Evolutionary conservation across 2,113 vertebrate species (phyloP).

Genomic region (Phoenicopterus ruber): DNA sequence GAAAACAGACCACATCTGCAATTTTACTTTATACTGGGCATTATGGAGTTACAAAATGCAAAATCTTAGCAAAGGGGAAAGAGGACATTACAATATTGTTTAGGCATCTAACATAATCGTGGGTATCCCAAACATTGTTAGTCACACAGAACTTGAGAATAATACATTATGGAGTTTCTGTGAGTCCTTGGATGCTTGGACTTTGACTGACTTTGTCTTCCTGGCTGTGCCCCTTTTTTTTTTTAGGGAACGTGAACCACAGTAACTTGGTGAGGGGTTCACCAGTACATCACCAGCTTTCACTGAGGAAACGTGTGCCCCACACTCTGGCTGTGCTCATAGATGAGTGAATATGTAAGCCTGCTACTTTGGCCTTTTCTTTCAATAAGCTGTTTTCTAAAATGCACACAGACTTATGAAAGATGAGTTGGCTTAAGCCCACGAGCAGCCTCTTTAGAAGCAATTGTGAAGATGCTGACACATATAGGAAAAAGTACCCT

Average conservation of each 20-base stretch:
- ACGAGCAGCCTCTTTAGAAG: background rate
- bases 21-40: background rate
- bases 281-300: background rate
- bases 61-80: background rate
- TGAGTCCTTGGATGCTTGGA: background rate
- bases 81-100: background rate
- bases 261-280: background rate
- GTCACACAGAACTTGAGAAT: background rate
- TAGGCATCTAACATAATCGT: background rate
- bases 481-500: background rate
- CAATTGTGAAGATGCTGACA: background rate
- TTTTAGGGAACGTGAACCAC: background rate
- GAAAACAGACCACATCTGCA: background rate
- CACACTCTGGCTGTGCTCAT: fast-evolving
- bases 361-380: background rate
- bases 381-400: background rate
- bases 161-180: background rate
- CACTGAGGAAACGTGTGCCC: background rate
- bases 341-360: background rate
- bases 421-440: background rate
- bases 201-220: background rate
- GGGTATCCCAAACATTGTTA: background rate
- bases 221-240: background rate
- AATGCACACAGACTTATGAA: background rate
- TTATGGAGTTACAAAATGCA: background rate